Conservation (phyloP, 2,888 invertebrate genomes). For the Mylabris sibirica region DNA sequence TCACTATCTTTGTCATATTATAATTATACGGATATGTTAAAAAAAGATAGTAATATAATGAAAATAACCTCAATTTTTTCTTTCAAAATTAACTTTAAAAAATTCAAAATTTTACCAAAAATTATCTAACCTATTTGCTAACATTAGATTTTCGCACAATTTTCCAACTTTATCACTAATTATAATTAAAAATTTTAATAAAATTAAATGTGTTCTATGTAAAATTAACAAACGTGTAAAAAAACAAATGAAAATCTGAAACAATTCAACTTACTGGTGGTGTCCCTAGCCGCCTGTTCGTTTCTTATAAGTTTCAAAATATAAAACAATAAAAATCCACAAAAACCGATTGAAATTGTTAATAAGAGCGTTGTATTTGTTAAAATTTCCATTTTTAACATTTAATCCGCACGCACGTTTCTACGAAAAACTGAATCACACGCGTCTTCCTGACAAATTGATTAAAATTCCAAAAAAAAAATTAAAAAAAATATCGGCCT, state of each 20-base stretch:
- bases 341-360: slow-evolving; percentile 50
- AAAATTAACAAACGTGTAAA: not conserved
- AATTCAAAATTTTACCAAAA: no score
- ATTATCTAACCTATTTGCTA: no score
- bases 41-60: not conserved
- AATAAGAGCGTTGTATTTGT: slow-evolving; percentile 48
- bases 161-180: not conserved
- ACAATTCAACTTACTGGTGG: slow-evolving; percentile 46
- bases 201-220: slow-evolving; percentile 38
- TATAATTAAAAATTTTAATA: slow-evolving; percentile 43
- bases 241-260: slow-evolving; percentile 15
- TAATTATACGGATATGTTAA: not conserved
- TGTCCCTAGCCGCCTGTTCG: slow-evolving; percentile 41
- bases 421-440: not conserved
- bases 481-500: not conserved
- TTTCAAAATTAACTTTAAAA: not conserved
- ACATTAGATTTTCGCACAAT: no score
- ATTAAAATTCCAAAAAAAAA: not conserved
- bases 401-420: not conserved
- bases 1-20: not conserved
- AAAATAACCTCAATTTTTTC: not conserved
- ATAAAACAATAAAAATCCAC: slow-evolving; percentile 51
- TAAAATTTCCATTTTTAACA: slow-evolving; percentile 41
- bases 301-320: slow-evolving; percentile 50
- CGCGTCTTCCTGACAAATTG: not conserved